Evolutionary conservation across 2,797 vertebrate species (phyloP).

Genomic region (Esox masquinongy): DNA sequence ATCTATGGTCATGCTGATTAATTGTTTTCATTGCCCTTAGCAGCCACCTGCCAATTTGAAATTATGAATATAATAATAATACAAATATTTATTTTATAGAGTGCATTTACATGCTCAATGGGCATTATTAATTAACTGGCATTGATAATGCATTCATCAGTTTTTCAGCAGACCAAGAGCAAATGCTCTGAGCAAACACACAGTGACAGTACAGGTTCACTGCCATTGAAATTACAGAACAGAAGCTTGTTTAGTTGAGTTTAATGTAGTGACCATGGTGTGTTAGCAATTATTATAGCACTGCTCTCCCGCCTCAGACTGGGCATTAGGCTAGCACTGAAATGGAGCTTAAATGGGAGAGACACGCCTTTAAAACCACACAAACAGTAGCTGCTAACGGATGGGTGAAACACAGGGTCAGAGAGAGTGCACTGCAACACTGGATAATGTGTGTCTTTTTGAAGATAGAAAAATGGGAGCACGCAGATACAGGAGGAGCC

Average conservation of each 20-base stretch:
- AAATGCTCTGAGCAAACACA: neutral
- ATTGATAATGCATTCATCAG: conserved; percentile 5
- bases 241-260: neutral
- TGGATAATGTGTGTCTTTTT: conserved; percentile 53
- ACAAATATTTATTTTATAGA: neutral
- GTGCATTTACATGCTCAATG: neutral
- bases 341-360: conserved; percentile 25
- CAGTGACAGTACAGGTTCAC: neutral
- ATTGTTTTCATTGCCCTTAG: conserved; percentile 11
- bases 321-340: neutral
- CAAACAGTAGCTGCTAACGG: conserved; percentile 29
- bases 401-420: conserved; percentile 46
- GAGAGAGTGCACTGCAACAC: conserved; percentile 33
- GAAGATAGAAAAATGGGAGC: conserved; percentile 44
- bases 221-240: neutral
- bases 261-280: no score
- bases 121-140: neutral
- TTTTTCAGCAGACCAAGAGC: neutral
- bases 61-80: neutral
- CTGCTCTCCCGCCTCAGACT: neutral
- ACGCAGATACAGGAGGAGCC: conserved; percentile 36
- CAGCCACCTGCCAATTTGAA: conserved; percentile 16
- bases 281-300: no score
- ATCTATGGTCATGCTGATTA: conserved; percentile 35
- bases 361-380: conserved; percentile 45